Percentiles rank a stretch among this genome's conserved stretches.
Evolutionary conservation across 37 sponge, comb jelly and placozoan species (phyloP).

Genomic region (Halisarca cf. caerulea): DNA sequence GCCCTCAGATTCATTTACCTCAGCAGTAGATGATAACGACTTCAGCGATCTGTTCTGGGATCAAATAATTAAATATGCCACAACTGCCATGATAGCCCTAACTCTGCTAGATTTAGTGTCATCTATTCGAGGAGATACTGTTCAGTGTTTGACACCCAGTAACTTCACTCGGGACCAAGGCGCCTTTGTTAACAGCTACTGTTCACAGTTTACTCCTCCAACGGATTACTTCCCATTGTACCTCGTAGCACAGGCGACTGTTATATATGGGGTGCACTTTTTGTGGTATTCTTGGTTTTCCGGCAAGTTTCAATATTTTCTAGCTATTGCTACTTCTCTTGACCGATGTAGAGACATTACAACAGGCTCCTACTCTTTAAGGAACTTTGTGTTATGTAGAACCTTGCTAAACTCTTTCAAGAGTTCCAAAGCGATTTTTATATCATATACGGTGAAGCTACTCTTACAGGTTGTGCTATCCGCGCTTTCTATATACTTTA

Average conservation of each 20-base stretch:
- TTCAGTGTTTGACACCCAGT: constrained; percentile 42
- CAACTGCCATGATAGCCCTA: constrained; percentile 38
- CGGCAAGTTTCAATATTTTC: constrained; percentile 62
- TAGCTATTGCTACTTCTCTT: constrained; percentile 26
- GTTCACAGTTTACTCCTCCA: constrained; percentile 27
- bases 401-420: constrained; percentile 18
- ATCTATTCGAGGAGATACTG: constrained; percentile 29
- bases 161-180: constrained; percentile 36
- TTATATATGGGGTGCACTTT: constrained; percentile 56
- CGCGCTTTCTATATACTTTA: too few species aligned
- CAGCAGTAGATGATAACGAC: too few species aligned
- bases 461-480: not conserved
- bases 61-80: constrained; percentile 14
- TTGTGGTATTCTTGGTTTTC: constrained; percentile 57
- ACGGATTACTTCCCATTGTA: constrained; percentile 44
- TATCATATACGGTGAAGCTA: not conserved
- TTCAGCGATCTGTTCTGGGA: constrained; percentile 63
- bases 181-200: constrained; percentile 43
- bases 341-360: constrained; percentile 52
- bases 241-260: constrained; percentile 35
- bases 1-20: too few species aligned
- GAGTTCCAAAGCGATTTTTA: not conserved
- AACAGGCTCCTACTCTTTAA: constrained; percentile 38
- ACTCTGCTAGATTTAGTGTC: constrained; percentile 43
- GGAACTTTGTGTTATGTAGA: constrained; percentile 36